phyloP scores from a whole-genome alignment of 1,140 invertebrate species.

The Caenorhabditis remanei region DNA sequence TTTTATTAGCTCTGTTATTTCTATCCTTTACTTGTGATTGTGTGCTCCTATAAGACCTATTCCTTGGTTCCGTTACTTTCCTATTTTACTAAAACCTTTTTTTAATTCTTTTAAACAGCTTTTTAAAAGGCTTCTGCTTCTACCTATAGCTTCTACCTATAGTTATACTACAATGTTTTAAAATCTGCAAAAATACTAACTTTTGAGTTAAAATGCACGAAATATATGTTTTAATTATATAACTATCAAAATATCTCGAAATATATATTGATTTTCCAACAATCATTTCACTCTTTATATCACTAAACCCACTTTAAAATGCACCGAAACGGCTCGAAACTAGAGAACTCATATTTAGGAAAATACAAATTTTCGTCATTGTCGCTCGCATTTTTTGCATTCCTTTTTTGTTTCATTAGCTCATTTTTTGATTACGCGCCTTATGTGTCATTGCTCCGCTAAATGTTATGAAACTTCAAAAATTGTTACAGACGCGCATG shows the following conservation, averaged over 20 bases:
- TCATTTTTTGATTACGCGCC: background rate
- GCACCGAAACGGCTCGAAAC: too few species aligned
- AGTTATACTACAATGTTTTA: background rate
- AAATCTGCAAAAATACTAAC: background rate
- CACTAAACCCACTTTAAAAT: too few species aligned
- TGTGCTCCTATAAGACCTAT: background rate
- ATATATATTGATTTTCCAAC: too few species aligned
- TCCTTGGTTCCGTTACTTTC: background rate
- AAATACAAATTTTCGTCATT: too few species aligned
- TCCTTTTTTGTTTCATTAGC: background rate
- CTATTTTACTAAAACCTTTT: background rate
- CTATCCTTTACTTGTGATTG: slow-evolving; percentile 17
- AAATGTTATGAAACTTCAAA: too few species aligned
- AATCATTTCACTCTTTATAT: too few species aligned
- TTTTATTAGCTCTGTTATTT: background rate
- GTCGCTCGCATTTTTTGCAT: background rate
- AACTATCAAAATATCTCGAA: too few species aligned
- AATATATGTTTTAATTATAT: too few species aligned
- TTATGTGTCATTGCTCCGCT: background rate
- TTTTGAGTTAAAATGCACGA: background rate
- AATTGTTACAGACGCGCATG: background rate
- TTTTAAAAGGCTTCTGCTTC: slow-evolving; percentile 22
- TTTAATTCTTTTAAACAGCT: background rate
- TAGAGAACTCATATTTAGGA: too few species aligned
- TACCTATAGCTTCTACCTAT: background rate